Percentiles rank a stretch among this genome's conserved stretches.
These are phyloP conservation scores for Indicator indicator DNA, from an alignment of 2,113 vertebrate genomes.

Conservation along the genomic window DNA sequence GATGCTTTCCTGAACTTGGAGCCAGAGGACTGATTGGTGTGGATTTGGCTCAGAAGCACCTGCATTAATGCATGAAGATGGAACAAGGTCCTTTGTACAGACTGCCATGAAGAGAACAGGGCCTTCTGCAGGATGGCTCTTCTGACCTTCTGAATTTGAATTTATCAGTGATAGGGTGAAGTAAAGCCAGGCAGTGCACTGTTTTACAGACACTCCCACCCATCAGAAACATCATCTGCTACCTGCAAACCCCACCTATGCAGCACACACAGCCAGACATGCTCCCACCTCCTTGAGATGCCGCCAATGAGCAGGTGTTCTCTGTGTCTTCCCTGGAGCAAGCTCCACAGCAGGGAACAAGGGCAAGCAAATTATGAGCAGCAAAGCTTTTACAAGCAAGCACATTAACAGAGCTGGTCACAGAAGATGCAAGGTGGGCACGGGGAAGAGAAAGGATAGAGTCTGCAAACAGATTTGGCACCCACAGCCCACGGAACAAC, in stretches of 20 bases:
- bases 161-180: accelerated
- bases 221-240: not conserved
- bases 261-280: not conserved
- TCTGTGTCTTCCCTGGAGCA: not conserved
- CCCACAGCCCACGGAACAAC: not conserved
- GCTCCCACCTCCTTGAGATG: not conserved
- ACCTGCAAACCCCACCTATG: not conserved
- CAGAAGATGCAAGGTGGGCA: accelerated
- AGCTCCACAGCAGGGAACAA: accelerated
- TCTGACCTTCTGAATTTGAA: not conserved
- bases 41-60: not conserved
- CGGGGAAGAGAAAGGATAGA: not conserved
- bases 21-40: not conserved
- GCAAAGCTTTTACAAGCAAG: accelerated
- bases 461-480: not conserved
- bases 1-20: not conserved
- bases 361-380: not conserved
- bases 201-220: not conserved
- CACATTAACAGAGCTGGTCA: not conserved
- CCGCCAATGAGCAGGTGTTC: accelerated
- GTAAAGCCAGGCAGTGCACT: not conserved
- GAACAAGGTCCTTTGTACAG: not conserved
- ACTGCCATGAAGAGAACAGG: not conserved
- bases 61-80: accelerated
- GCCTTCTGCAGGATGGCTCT: not conserved